Conservation (phyloP, 2,888 invertebrate species). For the Melitaea athalia region DNA sequence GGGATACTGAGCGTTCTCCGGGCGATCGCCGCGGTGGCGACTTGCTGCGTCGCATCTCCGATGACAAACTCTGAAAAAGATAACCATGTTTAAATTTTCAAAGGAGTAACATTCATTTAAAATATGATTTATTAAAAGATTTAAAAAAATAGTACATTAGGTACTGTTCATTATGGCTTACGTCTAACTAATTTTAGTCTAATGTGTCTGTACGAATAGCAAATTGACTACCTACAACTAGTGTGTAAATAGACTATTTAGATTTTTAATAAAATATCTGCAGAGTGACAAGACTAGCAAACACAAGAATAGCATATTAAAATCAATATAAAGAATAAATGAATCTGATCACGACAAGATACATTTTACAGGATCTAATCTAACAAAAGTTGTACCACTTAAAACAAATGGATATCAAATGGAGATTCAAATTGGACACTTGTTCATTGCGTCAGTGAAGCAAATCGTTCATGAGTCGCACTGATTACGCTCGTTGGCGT, state of each 20-base stretch:
- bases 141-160: too few species aligned
- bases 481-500: constrained; percentile 71
- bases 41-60: constrained; percentile 71
- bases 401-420: constrained; percentile 66
- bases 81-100: too few species aligned
- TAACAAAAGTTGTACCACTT: constrained; percentile 77
- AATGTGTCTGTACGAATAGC: too few species aligned
- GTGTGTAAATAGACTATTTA: neutral
- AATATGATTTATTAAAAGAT: too few species aligned
- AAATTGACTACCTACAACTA: too few species aligned
- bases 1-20: constrained; percentile 67
- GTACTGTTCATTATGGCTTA: too few species aligned
- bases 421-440: constrained; percentile 78
- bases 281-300: neutral
- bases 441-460: constrained; percentile 74
- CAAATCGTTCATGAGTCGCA: constrained; percentile 63
- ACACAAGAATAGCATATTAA: neutral
- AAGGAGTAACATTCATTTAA: too few species aligned
- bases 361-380: constrained; percentile 54
- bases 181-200: too few species aligned
- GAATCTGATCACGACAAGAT: constrained; percentile 44
- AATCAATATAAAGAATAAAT: constrained; percentile 13
- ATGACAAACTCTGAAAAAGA: constrained; percentile 57
- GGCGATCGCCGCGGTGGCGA: constrained; percentile 73
- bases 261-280: neutral